Evolutionary conservation across 2,888 invertebrate genomes (phyloP).

Genomic region (Isoperla grammatica): DNA sequence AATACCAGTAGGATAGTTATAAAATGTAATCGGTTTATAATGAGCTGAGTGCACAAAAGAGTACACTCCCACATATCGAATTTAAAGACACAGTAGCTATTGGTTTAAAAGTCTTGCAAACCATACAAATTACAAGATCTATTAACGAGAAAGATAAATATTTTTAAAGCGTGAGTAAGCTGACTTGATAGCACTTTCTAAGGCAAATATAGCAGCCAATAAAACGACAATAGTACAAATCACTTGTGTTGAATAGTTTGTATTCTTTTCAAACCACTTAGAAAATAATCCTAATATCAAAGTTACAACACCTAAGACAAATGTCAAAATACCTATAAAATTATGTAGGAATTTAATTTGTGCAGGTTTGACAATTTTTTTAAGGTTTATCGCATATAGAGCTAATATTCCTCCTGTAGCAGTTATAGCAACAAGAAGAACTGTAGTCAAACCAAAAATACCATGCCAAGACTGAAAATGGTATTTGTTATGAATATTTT

Average conservation of each 20-base stretch:
- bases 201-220: slow-evolving; percentile 21
- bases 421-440: slow-evolving; percentile 22
- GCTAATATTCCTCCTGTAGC: slow-evolving; percentile 25
- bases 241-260: slow-evolving; percentile 20
- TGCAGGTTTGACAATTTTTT: slow-evolving; percentile 22
- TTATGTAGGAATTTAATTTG: slow-evolving; percentile 26
- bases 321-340: slow-evolving; percentile 23
- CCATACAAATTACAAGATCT: too few relatives aligned
- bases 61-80: too few relatives aligned
- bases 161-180: slow-evolving; percentile 21
- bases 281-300: slow-evolving; percentile 23
- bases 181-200: slow-evolving; percentile 26
- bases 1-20: too few relatives aligned
- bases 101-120: too few relatives aligned
- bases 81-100: too few relatives aligned
- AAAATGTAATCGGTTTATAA: too few relatives aligned
- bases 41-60: too few relatives aligned
- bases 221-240: slow-evolving; percentile 23
- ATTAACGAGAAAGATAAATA: too few relatives aligned
- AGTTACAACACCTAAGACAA: slow-evolving; percentile 19
- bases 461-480: slow-evolving; percentile 26
- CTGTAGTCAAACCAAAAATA: slow-evolving; percentile 21
- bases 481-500: slow-evolving; percentile 21
- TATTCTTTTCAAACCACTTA: slow-evolving; percentile 17
- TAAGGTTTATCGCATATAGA: slow-evolving; percentile 20